Base-by-base conservation (phyloP, 2,797 vertebrate species). In the Poeciliopsis gracilis region DNA sequence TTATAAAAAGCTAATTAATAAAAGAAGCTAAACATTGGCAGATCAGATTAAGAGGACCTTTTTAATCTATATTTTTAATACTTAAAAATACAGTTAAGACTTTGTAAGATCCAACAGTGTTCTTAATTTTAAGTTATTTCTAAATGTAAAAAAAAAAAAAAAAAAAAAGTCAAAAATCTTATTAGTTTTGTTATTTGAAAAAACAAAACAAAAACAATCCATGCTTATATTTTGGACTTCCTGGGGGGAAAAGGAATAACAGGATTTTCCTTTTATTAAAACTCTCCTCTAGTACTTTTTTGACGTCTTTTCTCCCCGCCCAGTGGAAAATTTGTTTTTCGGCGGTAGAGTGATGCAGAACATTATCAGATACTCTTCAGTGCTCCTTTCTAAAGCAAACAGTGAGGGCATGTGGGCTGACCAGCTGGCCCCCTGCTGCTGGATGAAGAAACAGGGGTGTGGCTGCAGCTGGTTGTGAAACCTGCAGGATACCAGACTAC, bases 401-500 rank as follows among this genome's bases (percentile, higher is more conserved):
- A 77, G 73, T 59, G 72, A 16, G 59, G 75, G 78, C 73, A 90
- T 90, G 91, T 80, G 77, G 89, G 91, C 72, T 83, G 74, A 73
- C 84, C 92, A 93, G 87, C 90, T 93, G 93, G 75, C 76, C 82
- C 23, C 80, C 12, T 75, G 73, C 77, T 76, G 46, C 82, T 86
- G 77, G 63, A 46, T 71, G 67, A 81, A 74, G 82, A 46, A 45
- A 16, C 57, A 75, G 84, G 73, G 77, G 80, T 78, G 88, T 89
- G 82, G 87, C 85, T 86, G 88, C 92, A 92, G 89, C 92, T 91
- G 92, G 83, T 73, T 86, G 81, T 82, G 79, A 84, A 85, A 89
- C 81, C 84, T 86, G 84, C 90, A 90, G 91, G 88, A 90, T 89
- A 74, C 80, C 77, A 86, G 86, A 84, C 84, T 86, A 92, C 89